Evolutionary conservation across 1,140 invertebrate genomes (phyloP).

Genomic region (Achroia grisella): DNA sequence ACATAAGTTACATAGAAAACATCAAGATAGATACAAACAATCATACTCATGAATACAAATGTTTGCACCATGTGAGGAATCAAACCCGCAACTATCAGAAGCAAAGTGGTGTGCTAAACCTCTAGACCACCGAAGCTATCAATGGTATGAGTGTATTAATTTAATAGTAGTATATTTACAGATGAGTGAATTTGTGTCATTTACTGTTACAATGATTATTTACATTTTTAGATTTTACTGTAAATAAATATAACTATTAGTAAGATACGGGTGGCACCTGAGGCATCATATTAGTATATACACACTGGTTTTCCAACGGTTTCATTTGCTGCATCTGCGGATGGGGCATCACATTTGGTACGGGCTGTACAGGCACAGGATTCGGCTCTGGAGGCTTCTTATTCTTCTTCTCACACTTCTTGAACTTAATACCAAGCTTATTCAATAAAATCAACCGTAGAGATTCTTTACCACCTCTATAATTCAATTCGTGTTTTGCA

Average conservation of each 20-base stretch:
- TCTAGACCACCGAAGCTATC: too few relatives aligned
- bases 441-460: constrained; percentile 59
- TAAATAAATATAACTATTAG: constrained; percentile 11
- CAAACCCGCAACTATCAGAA: too few relatives aligned
- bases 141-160: too few relatives aligned
- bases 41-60: too few relatives aligned
- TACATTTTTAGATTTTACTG: too few relatives aligned
- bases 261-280: constrained; percentile 63
- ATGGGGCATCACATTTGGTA: constrained; percentile 40
- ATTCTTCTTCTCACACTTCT: constrained; percentile 65
- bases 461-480: constrained; percentile 58
- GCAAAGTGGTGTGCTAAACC: too few relatives aligned
- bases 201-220: too few relatives aligned
- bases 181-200: too few relatives aligned
- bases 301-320: constrained; percentile 50
- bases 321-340: constrained; percentile 53
- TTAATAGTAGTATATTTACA: too few relatives aligned
- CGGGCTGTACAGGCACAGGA: constrained; percentile 8
- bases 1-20: too few relatives aligned
- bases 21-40: too few relatives aligned
- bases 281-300: constrained; percentile 57
- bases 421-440: constrained; percentile 66
- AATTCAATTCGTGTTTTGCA: constrained; percentile 56
- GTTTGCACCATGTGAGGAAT: too few relatives aligned
- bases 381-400: constrained; percentile 44